A percentile compares a stretch with the other conserved stretches of the same genome.
These are phyloP conservation scores for Aythya fuligula DNA, from an alignment of 2,797 vertebrate species.

Conservation along the genomic window DNA sequence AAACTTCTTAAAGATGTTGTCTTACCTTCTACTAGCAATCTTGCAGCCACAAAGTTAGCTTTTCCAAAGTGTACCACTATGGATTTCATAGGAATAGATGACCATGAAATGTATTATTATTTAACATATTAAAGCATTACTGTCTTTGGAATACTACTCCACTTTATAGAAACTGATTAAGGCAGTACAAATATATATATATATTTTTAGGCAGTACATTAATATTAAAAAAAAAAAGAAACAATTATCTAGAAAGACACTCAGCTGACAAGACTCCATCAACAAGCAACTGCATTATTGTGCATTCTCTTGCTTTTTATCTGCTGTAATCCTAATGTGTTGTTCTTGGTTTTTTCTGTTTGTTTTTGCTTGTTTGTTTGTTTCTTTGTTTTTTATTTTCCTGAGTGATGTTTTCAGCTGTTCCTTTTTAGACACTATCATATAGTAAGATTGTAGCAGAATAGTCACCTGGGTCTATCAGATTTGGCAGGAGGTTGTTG, in stretches of 20 bases:
- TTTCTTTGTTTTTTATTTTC: background rate
- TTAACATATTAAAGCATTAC: background rate
- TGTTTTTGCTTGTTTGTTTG: no score
- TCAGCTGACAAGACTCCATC: background rate
- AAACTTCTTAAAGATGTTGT: background rate
- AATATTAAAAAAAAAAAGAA: background rate
- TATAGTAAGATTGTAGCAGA: background rate
- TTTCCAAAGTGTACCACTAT: background rate
- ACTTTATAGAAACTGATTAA: background rate
- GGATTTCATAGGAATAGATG: background rate
- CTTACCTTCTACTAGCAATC: background rate
- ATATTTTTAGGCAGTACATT: fast-evolving
- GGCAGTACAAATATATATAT: background rate
- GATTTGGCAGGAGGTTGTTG: background rate
- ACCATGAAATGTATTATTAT: background rate
- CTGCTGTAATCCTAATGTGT: fast-evolving
- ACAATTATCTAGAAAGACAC: background rate
- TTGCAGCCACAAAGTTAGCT: background rate
- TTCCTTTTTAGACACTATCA: background rate
- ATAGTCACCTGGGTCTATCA: background rate
- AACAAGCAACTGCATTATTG: background rate
- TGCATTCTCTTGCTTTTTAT: background rate
- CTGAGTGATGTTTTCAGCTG: background rate
- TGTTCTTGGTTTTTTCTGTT: no score
- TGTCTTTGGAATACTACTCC: background rate